Conservation (phyloP, 23 tunicate species). For the Styela plicata region DNA sequence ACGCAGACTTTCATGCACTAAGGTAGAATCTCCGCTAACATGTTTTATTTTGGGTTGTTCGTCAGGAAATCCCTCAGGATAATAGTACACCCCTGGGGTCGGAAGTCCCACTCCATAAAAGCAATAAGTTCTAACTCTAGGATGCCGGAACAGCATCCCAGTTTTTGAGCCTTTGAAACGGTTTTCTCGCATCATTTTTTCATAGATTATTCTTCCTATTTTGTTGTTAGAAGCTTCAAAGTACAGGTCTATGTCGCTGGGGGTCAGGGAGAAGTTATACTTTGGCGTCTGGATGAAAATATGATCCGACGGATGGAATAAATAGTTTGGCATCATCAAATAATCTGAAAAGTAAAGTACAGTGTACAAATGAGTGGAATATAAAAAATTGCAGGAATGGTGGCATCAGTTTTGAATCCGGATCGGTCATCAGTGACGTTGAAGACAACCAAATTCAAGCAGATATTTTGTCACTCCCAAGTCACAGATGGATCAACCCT, state of each 20-base stretch:
- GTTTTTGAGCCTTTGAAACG: not conserved
- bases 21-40: constrained; percentile 46
- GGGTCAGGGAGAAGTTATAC: constrained; percentile 31
- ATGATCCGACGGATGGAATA: constrained; percentile 10
- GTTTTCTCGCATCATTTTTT: not conserved
- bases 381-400: not conserved
- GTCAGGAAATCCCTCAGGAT: constrained; percentile 49
- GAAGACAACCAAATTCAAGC: too few species aligned
- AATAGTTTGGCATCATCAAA: constrained; percentile 36
- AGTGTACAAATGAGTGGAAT: too few species aligned
- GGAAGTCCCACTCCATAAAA: constrained; percentile 42
- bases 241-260: not conserved
- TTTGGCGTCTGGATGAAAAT: constrained; percentile 33
- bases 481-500: too few species aligned
- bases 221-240: not conserved
- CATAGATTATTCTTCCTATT: not conserved
- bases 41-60: constrained; percentile 27
- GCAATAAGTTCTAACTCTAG: constrained; percentile 55
- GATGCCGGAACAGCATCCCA: constrained; percentile 13
- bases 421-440: too few species aligned
- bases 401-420: too few species aligned
- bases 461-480: too few species aligned
- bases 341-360: constrained; percentile 31
- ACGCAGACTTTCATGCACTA: constrained; percentile 32
- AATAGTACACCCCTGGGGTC: constrained; percentile 30